Base-by-base conservation (phyloP, 1,140 invertebrate genomes). In the Pentalonia nigronervosa region DNA sequence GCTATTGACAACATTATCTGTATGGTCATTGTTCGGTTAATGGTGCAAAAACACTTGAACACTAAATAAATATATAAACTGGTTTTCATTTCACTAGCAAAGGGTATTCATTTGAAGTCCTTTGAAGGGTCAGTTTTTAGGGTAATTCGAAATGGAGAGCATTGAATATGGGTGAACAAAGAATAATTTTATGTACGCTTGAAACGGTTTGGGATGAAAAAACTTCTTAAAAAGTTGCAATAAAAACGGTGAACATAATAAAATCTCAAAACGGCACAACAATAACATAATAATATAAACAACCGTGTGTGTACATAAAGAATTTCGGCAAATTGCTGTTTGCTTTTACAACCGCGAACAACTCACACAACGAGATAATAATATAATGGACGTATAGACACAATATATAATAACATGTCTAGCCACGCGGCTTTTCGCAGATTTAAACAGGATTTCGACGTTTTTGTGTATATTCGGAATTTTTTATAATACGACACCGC, bases 31-130 rank as follows among this genome's bases (percentile, higher is more conserved):
- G 91, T 93, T 41, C 25, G 91, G 91, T 56, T 93, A 93, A 86
- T 86, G 50, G 81, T 93, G 91, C 91, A 93, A 93, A 92, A 93
- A 93, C 91, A 93, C 91, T 93, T 81, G 53, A 90, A 90, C 89
- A 41, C 89, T 67, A 90, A 36, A 17, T 60, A 53, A 53, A n/a
- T n/a, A 89, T 23, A 0, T 50, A 89, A 53, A 89, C 87, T 53
- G 87, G n/a, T 89, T 89, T 89, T 53, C 47, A 53, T 89, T 89
- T 30, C 48, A n/a, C 45, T 87, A 8, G n/a, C 30, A 47, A 87
- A 17, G 84, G 36, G 36, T n/a, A 45, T 91, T 91, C 89, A 45
- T 91, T 67, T 25, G 30, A 76, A 20, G 48, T 34, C 45, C n/a
- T 91, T 47, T 81, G 90, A 76, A 91, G 60, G 90, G 67, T 81